A percentile compares a stretch with the other conserved stretches of the same genome.
phyloP scores from a whole-genome alignment of 2,797 vertebrate species.

The Leuciscus waleckii region DNA sequence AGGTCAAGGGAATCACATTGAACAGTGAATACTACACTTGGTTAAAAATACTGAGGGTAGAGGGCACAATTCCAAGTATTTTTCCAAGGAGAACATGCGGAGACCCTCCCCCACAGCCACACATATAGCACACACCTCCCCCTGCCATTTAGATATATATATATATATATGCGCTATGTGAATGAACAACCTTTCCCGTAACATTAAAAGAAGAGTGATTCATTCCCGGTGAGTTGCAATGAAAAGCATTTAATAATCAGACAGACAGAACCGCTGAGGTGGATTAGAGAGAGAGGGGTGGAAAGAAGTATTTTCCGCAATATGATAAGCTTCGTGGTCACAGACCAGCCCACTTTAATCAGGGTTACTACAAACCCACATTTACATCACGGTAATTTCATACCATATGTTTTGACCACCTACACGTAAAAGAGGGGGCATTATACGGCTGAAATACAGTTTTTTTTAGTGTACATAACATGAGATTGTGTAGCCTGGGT shows the following conservation, averaged over 20 bases:
- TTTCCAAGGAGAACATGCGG: slow-evolving; percentile 62
- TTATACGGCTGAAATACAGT: not conserved
- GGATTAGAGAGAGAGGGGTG: not conserved
- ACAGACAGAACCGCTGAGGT: too few relatives aligned
- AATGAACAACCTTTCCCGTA: not conserved
- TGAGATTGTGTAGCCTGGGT: not conserved
- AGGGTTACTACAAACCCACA: slow-evolving; percentile 7
- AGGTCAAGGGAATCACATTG: slow-evolving; percentile 7
- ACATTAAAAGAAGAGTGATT: not conserved
- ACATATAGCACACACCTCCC: slow-evolving; percentile 57
- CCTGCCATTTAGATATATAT: slow-evolving; percentile 13
- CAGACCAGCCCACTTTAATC: slow-evolving; percentile 28
- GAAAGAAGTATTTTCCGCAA: slow-evolving; percentile 11
- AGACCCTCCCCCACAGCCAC: slow-evolving; percentile 70
- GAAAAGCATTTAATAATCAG: not conserved
- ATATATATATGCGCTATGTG: not conserved
- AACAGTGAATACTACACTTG: slow-evolving; percentile 12
- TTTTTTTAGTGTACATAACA: not conserved
- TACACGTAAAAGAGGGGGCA: not conserved
- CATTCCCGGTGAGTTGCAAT: not conserved
- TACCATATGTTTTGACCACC: not conserved
- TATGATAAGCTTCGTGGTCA: slow-evolving; percentile 33
- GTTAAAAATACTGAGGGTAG: slow-evolving; percentile 31
- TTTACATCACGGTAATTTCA: slow-evolving; percentile 19
- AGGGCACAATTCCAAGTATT: slow-evolving; percentile 68